Percentiles rank a stretch among this genome's conserved stretches.
phyloP scores from a whole-genome alignment of 2,888 invertebrate species.

The Agrotis ipsilon region DNA sequence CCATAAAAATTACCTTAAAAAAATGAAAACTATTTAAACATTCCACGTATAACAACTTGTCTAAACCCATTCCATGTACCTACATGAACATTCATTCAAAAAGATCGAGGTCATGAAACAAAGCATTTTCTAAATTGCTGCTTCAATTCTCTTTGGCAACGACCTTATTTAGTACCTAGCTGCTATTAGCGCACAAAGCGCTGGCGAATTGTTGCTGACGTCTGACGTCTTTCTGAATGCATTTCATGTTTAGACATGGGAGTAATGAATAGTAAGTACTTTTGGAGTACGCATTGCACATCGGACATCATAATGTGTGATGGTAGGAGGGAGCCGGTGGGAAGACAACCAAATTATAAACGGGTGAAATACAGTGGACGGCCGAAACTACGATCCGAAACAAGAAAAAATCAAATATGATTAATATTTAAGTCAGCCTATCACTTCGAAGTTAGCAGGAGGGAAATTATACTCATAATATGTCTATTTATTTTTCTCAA shows the following conservation, averaged over 20 bases:
- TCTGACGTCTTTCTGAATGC: slow-evolving; percentile 27
- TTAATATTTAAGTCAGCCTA: no score
- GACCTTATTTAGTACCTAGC: slow-evolving; percentile 58
- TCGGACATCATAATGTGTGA: no score
- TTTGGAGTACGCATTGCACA: no score
- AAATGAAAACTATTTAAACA: not conserved
- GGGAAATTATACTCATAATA: no score
- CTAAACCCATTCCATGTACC: slow-evolving; percentile 8
- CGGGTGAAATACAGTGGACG: no score
- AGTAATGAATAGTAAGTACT: not conserved
- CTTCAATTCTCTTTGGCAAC: slow-evolving; percentile 61
- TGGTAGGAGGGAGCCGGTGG: no score
- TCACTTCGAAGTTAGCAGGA: no score
- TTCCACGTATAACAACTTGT: slow-evolving; percentile 24
- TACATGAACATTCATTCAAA: slow-evolving; percentile 33
- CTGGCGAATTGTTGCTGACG: slow-evolving; percentile 15
- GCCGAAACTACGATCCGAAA: no score
- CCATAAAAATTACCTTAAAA: no score
- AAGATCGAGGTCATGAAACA: slow-evolving; percentile 59
- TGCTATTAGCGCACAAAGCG: slow-evolving; percentile 51
- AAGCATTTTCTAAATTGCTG: slow-evolving; percentile 59
- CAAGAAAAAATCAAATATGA: no score
- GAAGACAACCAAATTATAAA: not conserved
- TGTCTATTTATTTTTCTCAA: no score
- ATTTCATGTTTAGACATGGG: slow-evolving; percentile 14